phyloP scores from a whole-genome alignment of 2,113 vertebrate species.

The Coptodon bakossiorum region DNA sequence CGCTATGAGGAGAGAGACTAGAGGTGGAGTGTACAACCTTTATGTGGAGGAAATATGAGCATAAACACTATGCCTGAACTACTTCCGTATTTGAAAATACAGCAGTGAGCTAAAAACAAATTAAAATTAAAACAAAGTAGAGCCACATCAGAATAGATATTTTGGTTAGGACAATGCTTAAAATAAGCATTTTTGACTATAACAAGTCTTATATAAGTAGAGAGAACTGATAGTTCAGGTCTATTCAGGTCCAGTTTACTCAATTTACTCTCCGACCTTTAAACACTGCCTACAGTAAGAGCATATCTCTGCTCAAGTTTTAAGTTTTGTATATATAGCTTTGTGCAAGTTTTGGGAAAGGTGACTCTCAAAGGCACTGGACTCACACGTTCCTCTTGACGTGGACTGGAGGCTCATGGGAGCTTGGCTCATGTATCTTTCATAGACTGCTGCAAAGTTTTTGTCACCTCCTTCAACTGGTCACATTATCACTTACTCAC shows the following conservation, averaged over 20 bases:
- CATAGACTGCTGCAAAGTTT: slow-evolving; percentile 20
- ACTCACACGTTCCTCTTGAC: not conserved
- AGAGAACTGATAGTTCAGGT: not conserved
- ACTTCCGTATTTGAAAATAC: not conserved
- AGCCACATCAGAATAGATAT: not conserved
- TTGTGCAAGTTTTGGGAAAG: not conserved
- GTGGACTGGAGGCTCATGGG: not conserved
- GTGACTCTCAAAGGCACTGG: not conserved
- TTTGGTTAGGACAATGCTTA: not conserved
- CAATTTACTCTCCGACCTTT: not conserved
- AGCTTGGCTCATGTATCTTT: slow-evolving; percentile 47
- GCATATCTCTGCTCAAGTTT: not conserved
- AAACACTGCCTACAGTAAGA: not conserved
- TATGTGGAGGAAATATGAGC: not conserved
- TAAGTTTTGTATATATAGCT: not conserved
- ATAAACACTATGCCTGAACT: not conserved
- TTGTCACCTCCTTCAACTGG: not conserved
- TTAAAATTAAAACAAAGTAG: not conserved
- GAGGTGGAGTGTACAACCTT: not conserved
- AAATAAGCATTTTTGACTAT: not conserved
- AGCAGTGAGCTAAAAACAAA: not conserved
- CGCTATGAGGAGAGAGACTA: not conserved
- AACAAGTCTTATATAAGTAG: not conserved
- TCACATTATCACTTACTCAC: not conserved
- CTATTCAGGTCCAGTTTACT: not conserved